A percentile compares a stretch with the other conserved stretches of the same genome.
These are phyloP conservation scores for Sebastes vulpes DNA, from an alignment of 2,797 vertebrate genomes.

Conservation along the genomic window DNA sequence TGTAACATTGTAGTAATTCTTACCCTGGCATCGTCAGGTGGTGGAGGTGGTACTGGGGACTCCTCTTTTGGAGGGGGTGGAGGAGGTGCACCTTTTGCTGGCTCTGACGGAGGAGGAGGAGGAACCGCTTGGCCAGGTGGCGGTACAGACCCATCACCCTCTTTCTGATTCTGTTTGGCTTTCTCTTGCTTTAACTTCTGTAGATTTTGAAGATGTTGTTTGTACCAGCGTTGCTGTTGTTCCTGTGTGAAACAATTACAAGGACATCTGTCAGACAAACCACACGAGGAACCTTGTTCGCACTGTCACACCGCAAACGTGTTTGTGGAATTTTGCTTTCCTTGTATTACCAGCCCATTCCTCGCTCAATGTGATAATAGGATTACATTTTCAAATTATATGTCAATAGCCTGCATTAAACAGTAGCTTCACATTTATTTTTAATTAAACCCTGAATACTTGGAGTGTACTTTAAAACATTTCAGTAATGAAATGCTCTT, in stretches of 20 bases:
- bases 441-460: neutral
- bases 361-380: neutral
- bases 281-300: neutral
- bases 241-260: conserved; percentile 81
- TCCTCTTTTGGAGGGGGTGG: conserved; percentile 91
- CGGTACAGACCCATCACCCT: conserved; percentile 6
- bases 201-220: conserved; percentile 94
- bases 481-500: neutral
- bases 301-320: neutral
- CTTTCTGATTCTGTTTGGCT: conserved; percentile 85
- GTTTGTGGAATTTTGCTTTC: neutral
- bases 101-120: conserved; percentile 79
- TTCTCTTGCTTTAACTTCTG: conserved; percentile 87
- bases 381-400: neutral
- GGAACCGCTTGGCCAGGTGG: conserved; percentile 58
- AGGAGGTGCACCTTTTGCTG: conserved; percentile 84
- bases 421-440: neutral
- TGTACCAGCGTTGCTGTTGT: conserved; percentile 97
- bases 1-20: conserved; percentile 48
- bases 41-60: conserved; percentile 87
- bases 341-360: neutral
- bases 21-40: conserved; percentile 86
- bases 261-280: neutral
- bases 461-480: neutral
- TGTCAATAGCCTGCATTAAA: neutral